phyloP scores from a whole-genome alignment of 2,113 vertebrate species.

The Ctenodactylus gundi region DNA sequence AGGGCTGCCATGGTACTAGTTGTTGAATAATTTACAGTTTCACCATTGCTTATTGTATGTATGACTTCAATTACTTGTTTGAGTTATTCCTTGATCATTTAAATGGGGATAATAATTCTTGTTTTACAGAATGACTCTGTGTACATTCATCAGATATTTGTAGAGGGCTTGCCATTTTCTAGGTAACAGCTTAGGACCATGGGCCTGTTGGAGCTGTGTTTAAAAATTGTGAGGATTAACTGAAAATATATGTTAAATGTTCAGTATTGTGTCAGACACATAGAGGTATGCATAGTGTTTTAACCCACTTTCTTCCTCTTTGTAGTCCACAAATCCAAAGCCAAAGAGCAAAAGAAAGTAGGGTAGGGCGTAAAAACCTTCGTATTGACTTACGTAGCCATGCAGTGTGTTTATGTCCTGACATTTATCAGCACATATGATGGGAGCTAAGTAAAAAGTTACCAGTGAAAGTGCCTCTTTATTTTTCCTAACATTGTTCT shows the following conservation, averaged over 20 bases:
- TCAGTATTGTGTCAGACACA: background rate
- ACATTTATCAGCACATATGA: background rate
- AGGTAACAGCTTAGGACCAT: background rate
- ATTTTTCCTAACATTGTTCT: background rate
- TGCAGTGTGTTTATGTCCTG: background rate
- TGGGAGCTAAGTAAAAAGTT: background rate
- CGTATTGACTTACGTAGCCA: background rate
- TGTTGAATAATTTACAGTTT: constrained; percentile 17
- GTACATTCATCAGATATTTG: constrained; percentile 15
- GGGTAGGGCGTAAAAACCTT: background rate
- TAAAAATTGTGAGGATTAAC: background rate
- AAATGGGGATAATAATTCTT: constrained; percentile 34
- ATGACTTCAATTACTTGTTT: constrained; percentile 22
- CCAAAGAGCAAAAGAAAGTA: background rate
- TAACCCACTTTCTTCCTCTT: background rate
- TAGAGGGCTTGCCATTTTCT: background rate
- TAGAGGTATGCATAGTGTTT: background rate
- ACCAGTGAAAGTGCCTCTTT: background rate
- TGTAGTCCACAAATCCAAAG: background rate
- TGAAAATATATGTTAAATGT: background rate
- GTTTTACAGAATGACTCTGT: constrained; percentile 39
- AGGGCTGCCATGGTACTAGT: background rate
- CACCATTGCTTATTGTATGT: background rate
- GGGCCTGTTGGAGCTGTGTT: background rate
- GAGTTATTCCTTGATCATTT: constrained; percentile 50